Base-by-base conservation (phyloP, 2,113 vertebrate species). In the Apistogramma diplotaenia region DNA sequence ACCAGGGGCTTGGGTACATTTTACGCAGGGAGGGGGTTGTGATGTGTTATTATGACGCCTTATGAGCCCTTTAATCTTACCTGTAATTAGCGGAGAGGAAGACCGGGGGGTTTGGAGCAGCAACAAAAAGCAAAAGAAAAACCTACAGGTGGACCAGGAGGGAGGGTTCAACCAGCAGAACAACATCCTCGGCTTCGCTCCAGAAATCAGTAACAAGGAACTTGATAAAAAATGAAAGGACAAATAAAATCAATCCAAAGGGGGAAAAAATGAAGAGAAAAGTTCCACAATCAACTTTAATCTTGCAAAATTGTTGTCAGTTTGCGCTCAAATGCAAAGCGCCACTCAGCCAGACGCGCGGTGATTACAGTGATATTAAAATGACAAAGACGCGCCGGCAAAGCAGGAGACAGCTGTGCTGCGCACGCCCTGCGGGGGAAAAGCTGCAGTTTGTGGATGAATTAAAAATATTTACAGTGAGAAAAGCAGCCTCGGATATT, bases 21-120 rank as follows among this genome's bases (percentile, higher is more conserved):
- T 91, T 90, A 92, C 87, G 89, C 90, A 78, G 85, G 59, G 77
- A 65, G 82, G 83, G 75, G 54, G 83, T 67, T 43, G 76, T n/a
- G 82, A 65, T 75, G 83, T 83, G 82, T 85, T n/a, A 89, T 87
- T 84, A 84, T 43, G 78, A 73, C 81, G 51, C 88, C 79, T n/a
- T 56, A 13, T 10, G 74, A 81, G 59, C 37, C 76, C 81, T 85
- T 71, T 86, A 71, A 85, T 82, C 94, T 94, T 92, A 96, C 95
- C 95, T 94, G 94, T 96, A 79, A 96, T 95, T 67, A 96, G 91
- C 73, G 93, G 88, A 53, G 89, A 89, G 88, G 91, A 91, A 71
- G 87, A 86, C 49, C 77, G 89, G 19, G 93, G 90, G 75, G 91
- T 81, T 56, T 91, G 94, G 49, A 95, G 89, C 53, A 94, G 81